Conservation (phyloP, 1,140 invertebrate species). For the Meloidogyne exigua region DNA sequence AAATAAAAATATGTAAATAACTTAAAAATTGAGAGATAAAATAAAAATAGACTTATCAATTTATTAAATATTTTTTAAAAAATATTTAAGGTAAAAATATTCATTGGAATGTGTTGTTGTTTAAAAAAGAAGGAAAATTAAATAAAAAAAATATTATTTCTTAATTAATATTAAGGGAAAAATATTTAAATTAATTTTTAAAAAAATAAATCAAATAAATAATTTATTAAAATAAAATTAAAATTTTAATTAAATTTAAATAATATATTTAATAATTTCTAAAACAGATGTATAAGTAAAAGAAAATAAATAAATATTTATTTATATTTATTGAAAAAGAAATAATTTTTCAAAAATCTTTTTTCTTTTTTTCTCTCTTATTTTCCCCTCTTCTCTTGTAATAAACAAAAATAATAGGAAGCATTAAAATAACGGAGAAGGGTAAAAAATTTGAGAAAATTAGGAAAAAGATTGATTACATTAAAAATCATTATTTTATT, state of each 20-base stretch:
- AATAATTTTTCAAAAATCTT: background rate
- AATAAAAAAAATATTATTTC: too few species aligned
- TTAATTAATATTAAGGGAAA: too few species aligned
- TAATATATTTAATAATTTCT: conserved; percentile 1
- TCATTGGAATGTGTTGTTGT: too few species aligned
- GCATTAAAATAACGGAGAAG: background rate
- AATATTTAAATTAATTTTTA: too few species aligned
- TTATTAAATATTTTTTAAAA: too few species aligned
- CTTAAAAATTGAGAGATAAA: too few species aligned
- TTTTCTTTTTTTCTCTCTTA: too few species aligned
- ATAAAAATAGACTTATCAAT: too few species aligned
- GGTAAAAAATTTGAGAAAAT: background rate
- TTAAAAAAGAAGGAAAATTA: too few species aligned
- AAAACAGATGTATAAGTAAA: conserved; percentile 2
- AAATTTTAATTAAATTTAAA: background rate
- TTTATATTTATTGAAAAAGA: too few species aligned
- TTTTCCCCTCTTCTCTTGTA: background rate
- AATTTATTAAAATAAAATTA: background rate
- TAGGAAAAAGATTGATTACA: conserved; percentile 1
- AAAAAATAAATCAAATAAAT: background rate
- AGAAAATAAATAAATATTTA: background rate
- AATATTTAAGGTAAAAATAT: too few species aligned
- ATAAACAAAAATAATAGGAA: conserved; percentile 5
- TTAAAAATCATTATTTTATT: conserved; percentile 1
- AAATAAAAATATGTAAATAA: too few species aligned